Conservation (phyloP, 1,140 invertebrate species). For the Ditylenchus dipsaci region DNA sequence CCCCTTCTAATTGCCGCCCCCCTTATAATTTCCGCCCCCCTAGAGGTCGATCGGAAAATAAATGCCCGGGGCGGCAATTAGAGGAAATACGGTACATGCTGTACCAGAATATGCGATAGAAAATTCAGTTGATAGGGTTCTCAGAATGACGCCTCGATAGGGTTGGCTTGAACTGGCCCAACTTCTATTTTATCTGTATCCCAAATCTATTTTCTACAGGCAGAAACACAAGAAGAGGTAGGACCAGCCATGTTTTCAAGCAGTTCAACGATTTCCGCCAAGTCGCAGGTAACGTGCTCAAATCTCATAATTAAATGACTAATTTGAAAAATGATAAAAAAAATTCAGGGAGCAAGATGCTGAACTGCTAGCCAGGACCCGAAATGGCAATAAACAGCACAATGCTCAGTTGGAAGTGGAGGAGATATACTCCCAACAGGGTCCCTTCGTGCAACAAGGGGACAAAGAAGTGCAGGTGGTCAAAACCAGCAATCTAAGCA, state of each 20-base stretch:
- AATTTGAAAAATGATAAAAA: too few relatives aligned
- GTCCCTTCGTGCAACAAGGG: not conserved
- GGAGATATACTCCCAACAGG: not conserved
- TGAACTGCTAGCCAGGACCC: not conserved
- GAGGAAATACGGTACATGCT: too few relatives aligned
- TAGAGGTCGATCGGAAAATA: too few relatives aligned
- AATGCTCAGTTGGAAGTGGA: not conserved
- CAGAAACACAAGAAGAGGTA: slow-evolving; percentile 59
- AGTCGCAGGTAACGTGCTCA: slow-evolving; percentile 60
- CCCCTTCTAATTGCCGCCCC: too few relatives aligned
- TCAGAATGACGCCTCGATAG: too few relatives aligned
- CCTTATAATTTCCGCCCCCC: too few relatives aligned
- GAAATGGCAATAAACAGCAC: not conserved
- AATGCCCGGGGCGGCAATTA: too few relatives aligned
- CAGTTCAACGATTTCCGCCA: slow-evolving; percentile 67
- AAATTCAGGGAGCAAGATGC: slow-evolving; percentile 3
- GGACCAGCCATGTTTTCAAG: slow-evolving; percentile 66
- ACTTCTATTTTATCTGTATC: too few relatives aligned
- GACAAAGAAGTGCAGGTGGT: slow-evolving; percentile 11
- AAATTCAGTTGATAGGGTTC: too few relatives aligned
- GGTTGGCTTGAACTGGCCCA: too few relatives aligned
- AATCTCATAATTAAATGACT: too few relatives aligned
- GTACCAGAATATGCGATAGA: too few relatives aligned
- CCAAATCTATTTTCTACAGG: slow-evolving; percentile 26
- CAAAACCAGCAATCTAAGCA: slow-evolving; percentile 65